A percentile compares a stretch with the other conserved stretches of the same genome.
phyloP scores from a whole-genome alignment of 1,140 invertebrate species.

The Panagrolaimus sp. region DNA sequence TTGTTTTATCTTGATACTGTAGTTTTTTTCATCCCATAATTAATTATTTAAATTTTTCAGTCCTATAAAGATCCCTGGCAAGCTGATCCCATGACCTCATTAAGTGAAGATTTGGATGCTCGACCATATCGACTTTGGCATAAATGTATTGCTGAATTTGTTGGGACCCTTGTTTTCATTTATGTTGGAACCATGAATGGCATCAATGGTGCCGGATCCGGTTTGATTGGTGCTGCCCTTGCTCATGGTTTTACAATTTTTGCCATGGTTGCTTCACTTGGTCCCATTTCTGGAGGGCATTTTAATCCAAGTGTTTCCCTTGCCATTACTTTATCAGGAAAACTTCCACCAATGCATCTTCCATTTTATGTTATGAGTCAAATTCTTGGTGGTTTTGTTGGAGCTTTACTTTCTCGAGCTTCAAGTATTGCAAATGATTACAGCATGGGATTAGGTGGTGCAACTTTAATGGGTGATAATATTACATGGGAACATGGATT shows the following conservation, averaged over 20 bases:
- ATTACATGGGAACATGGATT: slow-evolving; percentile 12
- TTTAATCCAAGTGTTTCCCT: slow-evolving; percentile 60
- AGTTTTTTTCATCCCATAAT: no score
- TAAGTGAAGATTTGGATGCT: background rate
- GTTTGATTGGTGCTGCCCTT: background rate
- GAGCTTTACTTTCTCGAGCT: slow-evolving; percentile 50
- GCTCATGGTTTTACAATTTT: slow-evolving; percentile 19
- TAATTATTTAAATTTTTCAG: background rate
- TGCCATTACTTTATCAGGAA: slow-evolving; percentile 50
- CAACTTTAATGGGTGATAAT: background rate
- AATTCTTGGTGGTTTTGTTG: slow-evolving; percentile 55
- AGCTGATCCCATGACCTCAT: background rate
- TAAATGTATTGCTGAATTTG: background rate
- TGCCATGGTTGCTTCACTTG: background rate
- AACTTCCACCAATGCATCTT: slow-evolving; percentile 37
- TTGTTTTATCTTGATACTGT: no score
- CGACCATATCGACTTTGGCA: slow-evolving; percentile 7
- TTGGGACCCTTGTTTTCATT: slow-evolving; percentile 3
- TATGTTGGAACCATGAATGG: slow-evolving; percentile 3
- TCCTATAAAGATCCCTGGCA: slow-evolving; percentile 9
- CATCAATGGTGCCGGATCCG: background rate
- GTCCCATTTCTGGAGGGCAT: slow-evolving; percentile 54
- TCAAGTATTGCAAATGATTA: slow-evolving; percentile 33
- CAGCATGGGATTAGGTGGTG: background rate
- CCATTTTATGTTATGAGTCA: slow-evolving; percentile 54